phyloP scores from a whole-genome alignment of 2,888 invertebrate genomes.

The Diogma glabrata region DNA sequence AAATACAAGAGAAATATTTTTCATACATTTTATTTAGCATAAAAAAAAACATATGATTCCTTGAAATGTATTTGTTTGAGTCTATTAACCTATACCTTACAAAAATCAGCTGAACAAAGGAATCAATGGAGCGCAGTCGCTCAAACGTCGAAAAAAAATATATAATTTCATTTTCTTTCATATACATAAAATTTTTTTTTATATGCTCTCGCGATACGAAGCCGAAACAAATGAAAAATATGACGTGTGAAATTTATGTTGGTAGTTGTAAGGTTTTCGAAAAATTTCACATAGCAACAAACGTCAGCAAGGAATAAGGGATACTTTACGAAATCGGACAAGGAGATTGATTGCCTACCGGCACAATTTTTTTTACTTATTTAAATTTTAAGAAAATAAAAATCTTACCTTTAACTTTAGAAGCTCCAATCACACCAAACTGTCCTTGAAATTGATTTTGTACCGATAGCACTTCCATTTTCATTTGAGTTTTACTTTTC shows the following conservation, averaged over 20 bases:
- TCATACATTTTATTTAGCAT: no score
- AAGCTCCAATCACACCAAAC: conserved; percentile 45
- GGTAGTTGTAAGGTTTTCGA: conserved; percentile 13
- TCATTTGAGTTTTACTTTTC: conserved; percentile 28
- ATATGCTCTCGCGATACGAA: no score
- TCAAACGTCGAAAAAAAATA: neutral
- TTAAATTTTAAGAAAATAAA: conserved; percentile 5
- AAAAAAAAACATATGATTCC: no score
- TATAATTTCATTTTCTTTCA: conserved; percentile 4
- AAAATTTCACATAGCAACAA: conserved; percentile 19
- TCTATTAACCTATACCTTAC: conserved; percentile 1
- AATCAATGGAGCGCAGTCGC: conserved; percentile 2
- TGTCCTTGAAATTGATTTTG: conserved; percentile 63
- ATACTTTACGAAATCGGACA: conserved; percentile 2
- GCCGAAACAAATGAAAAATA: neutral
- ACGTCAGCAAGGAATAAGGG: neutral
- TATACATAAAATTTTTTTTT: no score
- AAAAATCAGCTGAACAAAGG: conserved; percentile 12
- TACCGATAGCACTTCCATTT: conserved; percentile 71
- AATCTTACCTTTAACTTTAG: conserved; percentile 57
- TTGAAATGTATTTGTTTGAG: conserved; percentile 2
- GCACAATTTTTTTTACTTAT: neutral
- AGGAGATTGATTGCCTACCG: neutral
- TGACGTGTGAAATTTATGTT: neutral
- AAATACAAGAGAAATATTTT: no score